phyloP scores from a whole-genome alignment of 64 coral and sea anemone species.

The Stichodactyla mertensii region DNA sequence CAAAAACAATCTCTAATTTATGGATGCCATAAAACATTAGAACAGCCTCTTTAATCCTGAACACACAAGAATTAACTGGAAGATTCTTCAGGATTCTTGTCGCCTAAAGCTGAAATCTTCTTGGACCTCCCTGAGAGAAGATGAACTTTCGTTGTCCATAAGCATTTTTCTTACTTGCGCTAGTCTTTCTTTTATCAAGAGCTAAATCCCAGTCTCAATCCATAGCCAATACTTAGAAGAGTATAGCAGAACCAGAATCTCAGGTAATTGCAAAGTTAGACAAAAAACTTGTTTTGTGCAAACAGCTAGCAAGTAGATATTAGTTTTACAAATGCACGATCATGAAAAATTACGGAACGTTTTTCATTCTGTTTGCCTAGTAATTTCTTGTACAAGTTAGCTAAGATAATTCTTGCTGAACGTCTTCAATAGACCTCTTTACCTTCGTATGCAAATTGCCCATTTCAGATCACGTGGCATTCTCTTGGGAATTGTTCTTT shows the following conservation, averaged over 20 bases:
- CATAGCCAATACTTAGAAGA: background rate
- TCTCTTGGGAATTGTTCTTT: too few relatives aligned
- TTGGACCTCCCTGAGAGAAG: background rate
- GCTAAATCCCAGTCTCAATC: too few relatives aligned
- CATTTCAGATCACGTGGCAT: too few relatives aligned
- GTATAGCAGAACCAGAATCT: background rate
- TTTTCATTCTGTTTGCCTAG: too few relatives aligned
- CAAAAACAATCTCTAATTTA: constrained; percentile 1
- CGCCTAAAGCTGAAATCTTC: background rate
- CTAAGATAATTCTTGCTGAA: too few relatives aligned
- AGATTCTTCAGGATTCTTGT: background rate
- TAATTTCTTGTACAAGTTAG: too few relatives aligned
- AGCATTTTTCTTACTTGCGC: background rate
- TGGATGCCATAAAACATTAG: constrained; percentile 2
- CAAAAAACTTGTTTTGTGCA: background rate
- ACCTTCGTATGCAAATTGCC: too few relatives aligned
- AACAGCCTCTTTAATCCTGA: background rate
- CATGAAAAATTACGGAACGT: too few relatives aligned
- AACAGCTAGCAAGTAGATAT: too few relatives aligned
- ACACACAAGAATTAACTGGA: background rate
- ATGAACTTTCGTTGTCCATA: background rate
- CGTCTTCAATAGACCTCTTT: too few relatives aligned
- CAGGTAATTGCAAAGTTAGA: background rate
- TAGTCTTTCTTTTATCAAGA: background rate
- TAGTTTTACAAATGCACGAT: too few relatives aligned